phyloP scores from a whole-genome alignment of 2,888 invertebrate species.

The Panorpa germanica region DNA sequence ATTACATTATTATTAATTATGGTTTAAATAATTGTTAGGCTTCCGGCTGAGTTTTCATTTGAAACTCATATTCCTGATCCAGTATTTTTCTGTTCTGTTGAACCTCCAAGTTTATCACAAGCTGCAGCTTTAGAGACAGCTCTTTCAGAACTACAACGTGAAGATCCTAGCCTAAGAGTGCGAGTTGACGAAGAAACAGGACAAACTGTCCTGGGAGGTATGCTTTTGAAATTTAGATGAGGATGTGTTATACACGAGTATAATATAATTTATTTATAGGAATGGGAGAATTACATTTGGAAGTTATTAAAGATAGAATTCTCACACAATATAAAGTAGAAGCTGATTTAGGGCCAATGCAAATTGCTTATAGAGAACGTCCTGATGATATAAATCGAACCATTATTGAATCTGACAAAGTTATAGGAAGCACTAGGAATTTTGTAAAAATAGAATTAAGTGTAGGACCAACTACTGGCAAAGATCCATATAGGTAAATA shows the following conservation, averaged over 20 bases:
- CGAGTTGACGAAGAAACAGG: slow-evolving; percentile 58
- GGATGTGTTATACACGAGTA: too few relatives aligned
- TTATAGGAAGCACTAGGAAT: slow-evolving; percentile 23
- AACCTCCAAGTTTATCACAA: slow-evolving; percentile 63
- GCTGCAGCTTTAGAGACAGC: slow-evolving; percentile 66
- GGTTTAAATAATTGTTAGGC: too few relatives aligned
- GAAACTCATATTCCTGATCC: slow-evolving; percentile 73
- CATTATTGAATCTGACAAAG: slow-evolving; percentile 19
- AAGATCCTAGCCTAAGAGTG: slow-evolving; percentile 82
- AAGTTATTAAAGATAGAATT: slow-evolving; percentile 80
- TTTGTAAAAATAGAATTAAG: slow-evolving; percentile 20
- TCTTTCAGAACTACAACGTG: slow-evolving; percentile 57
- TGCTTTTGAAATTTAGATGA: slow-evolving; percentile 8
- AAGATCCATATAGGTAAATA: slow-evolving; percentile 28
- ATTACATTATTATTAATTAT: too few relatives aligned
- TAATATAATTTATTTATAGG: slow-evolving; percentile 29
- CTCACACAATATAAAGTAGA: slow-evolving; percentile 77
- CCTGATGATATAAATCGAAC: slow-evolving; percentile 21
- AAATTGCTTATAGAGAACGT: slow-evolving; percentile 81
- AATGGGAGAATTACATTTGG: slow-evolving; percentile 96
- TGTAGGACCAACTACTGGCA: slow-evolving; percentile 16
- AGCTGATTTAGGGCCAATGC: slow-evolving; percentile 74
- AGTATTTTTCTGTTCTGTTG: slow-evolving; percentile 92
- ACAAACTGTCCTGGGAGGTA: slow-evolving; percentile 68
- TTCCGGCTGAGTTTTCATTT: slow-evolving; percentile 18